A percentile compares a stretch with the other conserved stretches of the same genome.
Conservation (phyloP, 2,113 vertebrate species). For the Clarias batrachus region DNA sequence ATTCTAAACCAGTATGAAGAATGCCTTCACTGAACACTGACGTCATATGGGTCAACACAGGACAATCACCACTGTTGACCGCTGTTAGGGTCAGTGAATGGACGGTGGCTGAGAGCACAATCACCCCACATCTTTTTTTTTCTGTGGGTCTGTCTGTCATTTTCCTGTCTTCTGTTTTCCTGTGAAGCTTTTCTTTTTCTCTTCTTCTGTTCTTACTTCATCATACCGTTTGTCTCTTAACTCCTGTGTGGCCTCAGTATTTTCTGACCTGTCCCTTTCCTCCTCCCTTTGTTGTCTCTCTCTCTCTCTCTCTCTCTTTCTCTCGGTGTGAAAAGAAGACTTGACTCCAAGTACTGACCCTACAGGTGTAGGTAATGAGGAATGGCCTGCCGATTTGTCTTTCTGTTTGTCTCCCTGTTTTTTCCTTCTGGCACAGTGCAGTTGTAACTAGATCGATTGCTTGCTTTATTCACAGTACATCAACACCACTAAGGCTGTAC, state of each 20-base stretch:
- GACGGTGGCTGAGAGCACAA: conserved; percentile 37
- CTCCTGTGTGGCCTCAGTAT: conserved; percentile 37
- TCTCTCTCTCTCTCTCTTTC: conserved; percentile 43
- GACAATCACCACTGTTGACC: background rate
- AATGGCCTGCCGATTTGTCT: conserved; percentile 46
- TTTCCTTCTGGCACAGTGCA: conserved; percentile 48
- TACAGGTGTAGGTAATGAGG: conserved; percentile 78
- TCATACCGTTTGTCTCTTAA: background rate
- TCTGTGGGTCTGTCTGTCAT: conserved; percentile 47
- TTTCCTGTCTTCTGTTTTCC: conserved; percentile 29
- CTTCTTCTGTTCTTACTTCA: conserved; percentile 26
- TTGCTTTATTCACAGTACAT: background rate
- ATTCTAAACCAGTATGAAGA: background rate
- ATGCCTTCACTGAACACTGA: conserved; percentile 10
- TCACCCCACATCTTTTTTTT: conserved; percentile 31
- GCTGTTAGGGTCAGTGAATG: background rate
- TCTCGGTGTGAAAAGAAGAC: conserved; percentile 78
- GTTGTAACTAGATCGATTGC: conserved; percentile 32
- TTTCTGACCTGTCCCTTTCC: conserved; percentile 40
- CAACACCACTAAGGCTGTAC: background rate
- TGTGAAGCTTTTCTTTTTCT: conserved; percentile 33
- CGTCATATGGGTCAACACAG: conserved; percentile 1
- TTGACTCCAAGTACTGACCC: conserved; percentile 84
- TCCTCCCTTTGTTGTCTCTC: conserved; percentile 7
- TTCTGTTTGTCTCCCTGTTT: conserved; percentile 42